phyloP scores from a whole-genome alignment of 2,888 invertebrate species.

The Mycalesis mineus region DNA sequence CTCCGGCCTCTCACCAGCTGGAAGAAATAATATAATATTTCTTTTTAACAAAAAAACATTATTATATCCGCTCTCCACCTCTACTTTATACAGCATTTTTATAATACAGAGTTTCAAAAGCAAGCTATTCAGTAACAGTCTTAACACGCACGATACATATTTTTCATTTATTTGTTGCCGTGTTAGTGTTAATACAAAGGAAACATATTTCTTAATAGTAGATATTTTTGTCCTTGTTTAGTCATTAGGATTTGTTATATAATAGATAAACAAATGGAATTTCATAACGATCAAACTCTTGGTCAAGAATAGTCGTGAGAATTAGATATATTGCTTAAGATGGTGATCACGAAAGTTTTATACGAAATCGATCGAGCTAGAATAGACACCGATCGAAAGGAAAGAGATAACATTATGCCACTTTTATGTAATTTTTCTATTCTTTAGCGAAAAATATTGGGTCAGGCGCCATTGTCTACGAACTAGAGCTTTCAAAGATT shows the following conservation, averaged over 20 bases:
- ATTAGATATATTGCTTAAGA: slow-evolving; percentile 44
- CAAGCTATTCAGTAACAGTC: no score
- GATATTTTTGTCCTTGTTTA: background rate
- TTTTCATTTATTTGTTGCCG: background rate
- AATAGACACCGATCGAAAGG: background rate
- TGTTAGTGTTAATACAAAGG: background rate
- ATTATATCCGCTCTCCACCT: no score
- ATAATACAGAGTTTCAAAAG: no score
- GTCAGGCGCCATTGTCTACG: no score
- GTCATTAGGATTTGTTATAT: slow-evolving; percentile 9
- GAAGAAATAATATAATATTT: no score
- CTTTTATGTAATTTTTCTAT: background rate
- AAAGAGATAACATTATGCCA: background rate
- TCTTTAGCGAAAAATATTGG: no score
- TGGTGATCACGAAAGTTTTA: slow-evolving; percentile 37
- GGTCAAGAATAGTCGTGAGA: slow-evolving; percentile 45
- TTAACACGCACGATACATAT: background rate
- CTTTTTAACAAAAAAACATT: no score
- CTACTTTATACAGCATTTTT: no score
- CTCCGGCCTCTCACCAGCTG: no score
- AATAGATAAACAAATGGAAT: slow-evolving; percentile 18
- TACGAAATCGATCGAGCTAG: slow-evolving; percentile 2
- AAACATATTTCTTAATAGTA: background rate
- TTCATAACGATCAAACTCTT: slow-evolving; percentile 22
- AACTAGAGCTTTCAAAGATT: no score